These are phyloP conservation scores for Cecidostiba fungosa DNA, from an alignment of 2,888 invertebrate species.

Conservation along the genomic window DNA sequence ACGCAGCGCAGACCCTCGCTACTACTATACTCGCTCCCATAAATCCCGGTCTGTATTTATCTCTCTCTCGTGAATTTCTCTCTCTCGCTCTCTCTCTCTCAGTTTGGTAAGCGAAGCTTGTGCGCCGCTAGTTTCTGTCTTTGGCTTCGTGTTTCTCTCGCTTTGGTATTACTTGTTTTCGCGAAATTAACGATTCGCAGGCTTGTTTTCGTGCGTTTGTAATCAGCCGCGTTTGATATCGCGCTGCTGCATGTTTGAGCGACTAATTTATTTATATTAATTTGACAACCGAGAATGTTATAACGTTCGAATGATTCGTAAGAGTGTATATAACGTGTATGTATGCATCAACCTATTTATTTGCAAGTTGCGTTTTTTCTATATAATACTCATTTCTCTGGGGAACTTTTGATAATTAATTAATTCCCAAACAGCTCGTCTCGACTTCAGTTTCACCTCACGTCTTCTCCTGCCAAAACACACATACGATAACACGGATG, in stretches of 20 bases:
- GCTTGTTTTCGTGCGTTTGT: not conserved
- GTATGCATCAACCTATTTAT: too few species aligned
- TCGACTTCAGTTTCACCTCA: slow-evolving; percentile 8
- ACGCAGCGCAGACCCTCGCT: not conserved
- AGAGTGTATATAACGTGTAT: too few species aligned
- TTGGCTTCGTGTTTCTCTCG: not conserved
- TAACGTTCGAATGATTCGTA: too few species aligned
- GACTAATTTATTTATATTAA: too few species aligned
- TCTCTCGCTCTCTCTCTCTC: not conserved
- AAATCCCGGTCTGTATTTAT: slow-evolving; percentile 13
- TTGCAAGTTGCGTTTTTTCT: not conserved
- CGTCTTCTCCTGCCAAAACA: not conserved
- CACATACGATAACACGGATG: not conserved
- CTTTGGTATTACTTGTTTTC: not conserved
- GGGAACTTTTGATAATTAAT: not conserved
- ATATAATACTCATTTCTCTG: not conserved
- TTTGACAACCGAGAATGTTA: too few species aligned
- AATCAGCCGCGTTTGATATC: not conserved
- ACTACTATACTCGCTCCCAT: slow-evolving; percentile 6
- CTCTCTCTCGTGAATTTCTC: not conserved
- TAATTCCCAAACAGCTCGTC: not conserved
- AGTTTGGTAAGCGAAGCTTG: not conserved
- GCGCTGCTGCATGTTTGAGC: not conserved
- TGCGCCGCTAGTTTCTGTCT: not conserved
- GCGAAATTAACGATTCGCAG: not conserved